phyloP scores from a whole-genome alignment of 2,113 vertebrate genomes.

The Anser brachyrhynchus region DNA sequence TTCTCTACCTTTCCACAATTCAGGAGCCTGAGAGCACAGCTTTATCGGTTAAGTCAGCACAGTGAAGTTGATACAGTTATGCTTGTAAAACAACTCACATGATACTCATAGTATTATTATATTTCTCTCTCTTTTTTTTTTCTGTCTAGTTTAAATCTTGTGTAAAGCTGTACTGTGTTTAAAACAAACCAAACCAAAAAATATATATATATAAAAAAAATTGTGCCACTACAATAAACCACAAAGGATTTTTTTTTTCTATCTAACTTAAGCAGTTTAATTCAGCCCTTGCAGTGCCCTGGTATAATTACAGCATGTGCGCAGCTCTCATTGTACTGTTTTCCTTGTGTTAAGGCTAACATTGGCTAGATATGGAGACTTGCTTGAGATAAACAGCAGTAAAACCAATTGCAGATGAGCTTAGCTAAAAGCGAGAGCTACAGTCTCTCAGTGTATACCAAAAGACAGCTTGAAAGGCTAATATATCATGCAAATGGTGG shows the following conservation, averaged over 20 bases:
- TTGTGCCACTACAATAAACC: fast-evolving
- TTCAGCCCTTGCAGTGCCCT: not conserved
- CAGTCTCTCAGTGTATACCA: slow-evolving; percentile 15
- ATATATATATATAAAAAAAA: too few relatives aligned
- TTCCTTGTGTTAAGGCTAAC: not conserved
- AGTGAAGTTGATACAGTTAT: not conserved
- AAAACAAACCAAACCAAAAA: too few relatives aligned
- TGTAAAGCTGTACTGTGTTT: not conserved
- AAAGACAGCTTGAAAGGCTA: slow-evolving; percentile 61
- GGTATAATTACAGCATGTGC: not conserved
- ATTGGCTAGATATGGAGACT: slow-evolving; percentile 11
- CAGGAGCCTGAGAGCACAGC: not conserved
- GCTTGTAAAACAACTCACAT: not conserved
- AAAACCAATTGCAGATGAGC: slow-evolving; percentile 7
- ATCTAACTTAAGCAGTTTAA: not conserved
- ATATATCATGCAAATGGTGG: slow-evolving; percentile 57
- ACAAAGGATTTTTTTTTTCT: not conserved
- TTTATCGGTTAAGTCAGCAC: not conserved
- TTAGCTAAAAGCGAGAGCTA: slow-evolving; percentile 20
- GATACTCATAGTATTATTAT: not conserved
- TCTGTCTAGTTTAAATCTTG: not conserved
- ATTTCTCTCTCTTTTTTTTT: not conserved
- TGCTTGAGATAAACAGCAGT: not conserved
- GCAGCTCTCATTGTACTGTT: not conserved
- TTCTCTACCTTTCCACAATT: not conserved